Conservation (phyloP, 2,113 vertebrate genomes). For the Sterrhoptilus dennistouni region DNA sequence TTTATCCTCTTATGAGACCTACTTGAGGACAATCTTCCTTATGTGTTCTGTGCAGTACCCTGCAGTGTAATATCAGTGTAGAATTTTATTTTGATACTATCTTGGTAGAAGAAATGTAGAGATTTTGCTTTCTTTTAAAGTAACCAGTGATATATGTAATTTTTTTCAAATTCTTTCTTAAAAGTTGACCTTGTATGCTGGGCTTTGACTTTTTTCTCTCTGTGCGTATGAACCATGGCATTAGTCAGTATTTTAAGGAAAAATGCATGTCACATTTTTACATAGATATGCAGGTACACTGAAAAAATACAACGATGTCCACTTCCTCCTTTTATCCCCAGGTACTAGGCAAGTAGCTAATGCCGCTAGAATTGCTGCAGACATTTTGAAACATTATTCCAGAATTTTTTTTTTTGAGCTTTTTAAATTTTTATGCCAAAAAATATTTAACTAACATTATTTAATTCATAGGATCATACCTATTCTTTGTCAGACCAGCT, state of each 20-base stretch:
- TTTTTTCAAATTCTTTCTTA: background rate
- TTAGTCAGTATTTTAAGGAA: background rate
- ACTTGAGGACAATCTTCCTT: conserved; percentile 27
- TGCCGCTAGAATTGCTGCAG: background rate
- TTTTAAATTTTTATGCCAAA: background rate
- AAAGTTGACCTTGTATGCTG: background rate
- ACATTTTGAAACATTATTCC: background rate
- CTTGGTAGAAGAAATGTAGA: background rate
- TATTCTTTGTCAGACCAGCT: background rate
- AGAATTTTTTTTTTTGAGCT: background rate
- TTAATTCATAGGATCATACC: background rate
- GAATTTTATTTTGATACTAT: conserved; percentile 24
- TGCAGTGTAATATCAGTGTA: background rate
- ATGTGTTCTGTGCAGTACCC: background rate
- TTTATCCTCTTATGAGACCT: conserved; percentile 37
- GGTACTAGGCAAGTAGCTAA: background rate
- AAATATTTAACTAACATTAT: background rate
- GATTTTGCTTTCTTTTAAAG: background rate
- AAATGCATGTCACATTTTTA: background rate
- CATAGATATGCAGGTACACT: background rate
- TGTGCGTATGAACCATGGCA: accelerated
- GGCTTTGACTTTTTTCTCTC: background rate
- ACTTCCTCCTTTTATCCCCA: background rate
- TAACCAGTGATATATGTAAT: background rate
- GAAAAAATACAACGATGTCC: background rate